phyloP scores from a whole-genome alignment of 2,888 invertebrate genomes.

The Cataglyphis cursor region DNA sequence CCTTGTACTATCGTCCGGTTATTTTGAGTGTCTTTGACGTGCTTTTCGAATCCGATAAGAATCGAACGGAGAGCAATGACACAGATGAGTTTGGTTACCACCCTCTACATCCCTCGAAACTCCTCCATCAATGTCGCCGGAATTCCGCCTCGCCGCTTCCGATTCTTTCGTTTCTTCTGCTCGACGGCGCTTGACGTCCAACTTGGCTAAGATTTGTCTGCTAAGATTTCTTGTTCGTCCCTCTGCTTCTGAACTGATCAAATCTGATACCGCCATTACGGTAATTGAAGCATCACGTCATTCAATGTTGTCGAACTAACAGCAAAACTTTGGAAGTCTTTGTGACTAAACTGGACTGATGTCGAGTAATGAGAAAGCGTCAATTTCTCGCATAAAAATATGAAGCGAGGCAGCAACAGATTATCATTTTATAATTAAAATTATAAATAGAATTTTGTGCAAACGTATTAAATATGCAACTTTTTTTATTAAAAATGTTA shows the following conservation, averaged over 20 bases:
- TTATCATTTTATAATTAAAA: constrained; percentile 1
- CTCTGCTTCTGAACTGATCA: constrained; percentile 5
- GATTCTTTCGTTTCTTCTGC: constrained; percentile 30
- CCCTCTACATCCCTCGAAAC: neutral
- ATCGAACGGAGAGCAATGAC: constrained; percentile 9
- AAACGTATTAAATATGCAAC: neutral
- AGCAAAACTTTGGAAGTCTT: constrained; percentile 18
- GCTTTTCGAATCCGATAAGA: neutral
- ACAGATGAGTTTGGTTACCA: constrained; percentile 1
- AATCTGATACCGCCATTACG: constrained; percentile 30
- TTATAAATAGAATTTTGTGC: neutral
- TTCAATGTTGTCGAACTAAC: neutral
- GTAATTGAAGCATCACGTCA: constrained; percentile 28
- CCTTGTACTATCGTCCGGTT: neutral
- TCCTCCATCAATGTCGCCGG: constrained; percentile 23
- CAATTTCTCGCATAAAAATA: neutral
- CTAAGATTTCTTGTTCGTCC: constrained; percentile 19
- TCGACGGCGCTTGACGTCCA: constrained; percentile 5
- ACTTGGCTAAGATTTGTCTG: constrained; percentile 20
- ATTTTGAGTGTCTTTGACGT: neutral
- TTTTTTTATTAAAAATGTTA: constrained; percentile 7
- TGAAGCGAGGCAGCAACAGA: neutral
- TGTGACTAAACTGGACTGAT: neutral
- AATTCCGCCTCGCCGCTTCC: constrained; percentile 15
- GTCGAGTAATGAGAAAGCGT: constrained; percentile 4